These are phyloP conservation scores for Stegostoma tigrinum DNA, from an alignment of 2,113 vertebrate species.

Conservation along the genomic window DNA sequence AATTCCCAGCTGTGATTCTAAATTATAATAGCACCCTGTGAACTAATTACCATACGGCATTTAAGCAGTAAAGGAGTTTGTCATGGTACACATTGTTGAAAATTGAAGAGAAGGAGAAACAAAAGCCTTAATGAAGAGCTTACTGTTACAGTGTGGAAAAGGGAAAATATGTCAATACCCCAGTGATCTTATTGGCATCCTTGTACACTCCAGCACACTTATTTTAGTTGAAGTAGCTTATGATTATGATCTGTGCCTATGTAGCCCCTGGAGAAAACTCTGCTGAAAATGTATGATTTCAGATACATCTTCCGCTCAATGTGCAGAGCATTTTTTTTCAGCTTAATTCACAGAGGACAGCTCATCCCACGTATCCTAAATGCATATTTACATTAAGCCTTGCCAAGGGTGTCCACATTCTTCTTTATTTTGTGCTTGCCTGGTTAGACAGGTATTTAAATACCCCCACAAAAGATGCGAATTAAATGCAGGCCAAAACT, in stretches of 20 bases:
- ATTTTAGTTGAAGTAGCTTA: background rate
- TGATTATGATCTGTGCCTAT: too few relatives aligned
- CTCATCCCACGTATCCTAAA: background rate
- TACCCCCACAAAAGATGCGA: background rate
- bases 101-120: background rate
- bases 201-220: background rate
- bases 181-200: background rate
- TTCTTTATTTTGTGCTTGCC: background rate
- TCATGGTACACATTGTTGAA: background rate
- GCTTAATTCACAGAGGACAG: background rate
- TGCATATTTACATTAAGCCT: background rate
- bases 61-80: background rate
- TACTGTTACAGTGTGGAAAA: background rate
- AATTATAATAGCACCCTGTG: background rate
- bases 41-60: conserved; percentile 23
- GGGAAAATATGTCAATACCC: background rate
- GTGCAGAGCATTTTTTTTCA: background rate
- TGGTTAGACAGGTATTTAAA: background rate
- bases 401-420: background rate
- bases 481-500: background rate
- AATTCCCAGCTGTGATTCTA: background rate
- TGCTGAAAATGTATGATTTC: background rate
- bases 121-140: background rate
- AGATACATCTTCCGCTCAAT: too few relatives aligned
- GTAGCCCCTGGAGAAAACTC: background rate